phyloP scores from a whole-genome alignment of 1,140 invertebrate genomes.

The Bombus vancouverensis region DNA sequence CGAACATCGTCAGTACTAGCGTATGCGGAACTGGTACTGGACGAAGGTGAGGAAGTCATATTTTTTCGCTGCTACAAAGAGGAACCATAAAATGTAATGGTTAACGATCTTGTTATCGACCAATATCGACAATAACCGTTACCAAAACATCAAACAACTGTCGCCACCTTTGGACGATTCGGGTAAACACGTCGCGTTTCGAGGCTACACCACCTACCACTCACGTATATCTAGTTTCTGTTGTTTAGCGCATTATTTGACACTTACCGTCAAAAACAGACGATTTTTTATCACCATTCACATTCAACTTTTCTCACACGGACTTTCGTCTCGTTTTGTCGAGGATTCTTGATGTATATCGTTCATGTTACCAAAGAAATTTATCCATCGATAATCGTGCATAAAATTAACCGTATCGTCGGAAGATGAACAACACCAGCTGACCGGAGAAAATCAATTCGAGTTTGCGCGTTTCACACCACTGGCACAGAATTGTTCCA shows the following conservation, averaged over 20 bases:
- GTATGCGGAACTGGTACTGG: slow-evolving; percentile 58
- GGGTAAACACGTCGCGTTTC: neutral
- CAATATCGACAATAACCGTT: neutral
- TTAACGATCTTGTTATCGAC: neutral
- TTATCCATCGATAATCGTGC: neutral
- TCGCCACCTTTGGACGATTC: slow-evolving; percentile 18
- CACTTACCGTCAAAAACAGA: slow-evolving; percentile 28
- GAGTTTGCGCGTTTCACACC: slow-evolving; percentile 53
- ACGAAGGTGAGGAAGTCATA: slow-evolving; percentile 57
- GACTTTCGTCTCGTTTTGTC: neutral
- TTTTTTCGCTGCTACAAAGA: slow-evolving; percentile 50
- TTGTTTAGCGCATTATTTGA: neutral
- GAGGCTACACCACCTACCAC: neutral
- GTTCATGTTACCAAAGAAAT: neutral
- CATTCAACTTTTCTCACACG: neutral
- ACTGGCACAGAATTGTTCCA: neutral
- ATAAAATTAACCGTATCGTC: slow-evolving; percentile 25
- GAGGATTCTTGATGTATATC: neutral
- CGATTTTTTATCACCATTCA: slow-evolving; percentile 47
- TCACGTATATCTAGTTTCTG: neutral
- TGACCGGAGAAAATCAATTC: slow-evolving; percentile 65
- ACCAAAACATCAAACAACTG: neutral
- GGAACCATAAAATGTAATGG: neutral
- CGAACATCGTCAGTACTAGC: slow-evolving; percentile 42
- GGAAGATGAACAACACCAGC: slow-evolving; percentile 40